Evolutionary conservation across 2,888 invertebrate species (phyloP), one percentile per base, ranked within the genome.

Genomic region (Tiphia femorata): DNA sequence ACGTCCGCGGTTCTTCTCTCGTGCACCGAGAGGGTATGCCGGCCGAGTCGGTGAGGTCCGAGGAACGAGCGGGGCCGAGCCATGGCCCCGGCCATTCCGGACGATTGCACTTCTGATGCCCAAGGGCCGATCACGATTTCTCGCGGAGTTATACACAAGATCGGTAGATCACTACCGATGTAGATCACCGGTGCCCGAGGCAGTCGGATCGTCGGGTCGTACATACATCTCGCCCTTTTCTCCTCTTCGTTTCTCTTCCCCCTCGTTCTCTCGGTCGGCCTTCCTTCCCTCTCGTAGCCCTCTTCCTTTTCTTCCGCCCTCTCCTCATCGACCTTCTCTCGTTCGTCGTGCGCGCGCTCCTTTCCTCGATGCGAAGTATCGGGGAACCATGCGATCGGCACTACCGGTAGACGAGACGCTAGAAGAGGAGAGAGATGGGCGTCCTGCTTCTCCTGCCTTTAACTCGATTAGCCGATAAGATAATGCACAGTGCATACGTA

Each of bases 151-250:
- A 67, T 67, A 67, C 66, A 65, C 64, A 71, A 67, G 76, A 77
- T 77, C 77, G 76, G 71, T 77, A 76, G 76, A 77, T 77, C 77
- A 76, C 76, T 77, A 76, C 77, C 73, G 77, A 75, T 78, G 77
- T 77, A 75, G 77, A 79, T 79, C 77, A 72, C 64, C 63, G 58
- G 51, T 60, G 67, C 73, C 71, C 30, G 58, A 54, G 70, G 74
- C 63, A 57, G 58, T 56, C 23, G 49, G 69, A 64, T 70, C 61
- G 58, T 10, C 56, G 62, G 69, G 62, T 70, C 70, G 67, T 70
- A 67, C 58, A 62, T 60, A 67, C 59, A 57, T 69, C 61, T 70
- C 64, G 66, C 68, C 68, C 69, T 44, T 51, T 55, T 48, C 44
- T 30, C 38, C n/a, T 33, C 50, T 14, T 53, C 47, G 12, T 29